These are phyloP conservation scores for Anthrax anthrax DNA, from an alignment of 2,888 invertebrate species.

Conservation along the genomic window DNA sequence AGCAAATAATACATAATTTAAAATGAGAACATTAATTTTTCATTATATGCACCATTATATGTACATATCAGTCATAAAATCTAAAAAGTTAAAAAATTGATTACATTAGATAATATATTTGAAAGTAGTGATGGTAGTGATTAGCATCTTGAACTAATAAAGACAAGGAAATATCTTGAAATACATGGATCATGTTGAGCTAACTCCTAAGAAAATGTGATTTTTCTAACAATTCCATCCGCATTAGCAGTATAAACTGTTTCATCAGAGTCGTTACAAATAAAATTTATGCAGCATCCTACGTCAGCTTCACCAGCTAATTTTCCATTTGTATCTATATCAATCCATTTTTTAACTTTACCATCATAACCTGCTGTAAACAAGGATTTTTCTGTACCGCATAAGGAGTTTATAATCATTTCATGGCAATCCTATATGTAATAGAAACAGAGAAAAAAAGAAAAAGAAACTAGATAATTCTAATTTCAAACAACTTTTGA, in stretches of 20 bases:
- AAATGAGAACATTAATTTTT: no score
- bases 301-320: constrained; percentile 24
- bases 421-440: constrained; percentile 27
- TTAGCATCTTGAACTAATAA: no score
- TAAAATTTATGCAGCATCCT: constrained; percentile 26
- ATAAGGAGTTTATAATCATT: constrained; percentile 29
- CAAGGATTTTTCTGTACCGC: constrained; percentile 21
- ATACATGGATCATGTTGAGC: no score
- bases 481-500: neutral
- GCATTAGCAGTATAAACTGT: constrained; percentile 25
- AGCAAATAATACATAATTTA: no score
- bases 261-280: constrained; percentile 21
- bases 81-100: no score
- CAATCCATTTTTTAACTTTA: constrained; percentile 29
- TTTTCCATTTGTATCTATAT: constrained; percentile 20
- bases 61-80: no score
- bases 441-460: neutral
- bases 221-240: constrained; percentile 21
- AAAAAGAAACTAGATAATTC: neutral
- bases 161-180: no score
- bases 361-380: constrained; percentile 33
- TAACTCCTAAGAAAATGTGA: neutral
- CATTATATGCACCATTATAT: no score
- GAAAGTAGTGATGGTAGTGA: no score
- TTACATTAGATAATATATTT: no score